These are phyloP conservation scores for Papilio helenus DNA, from an alignment of 1,140 invertebrate species.

Conservation along the genomic window DNA sequence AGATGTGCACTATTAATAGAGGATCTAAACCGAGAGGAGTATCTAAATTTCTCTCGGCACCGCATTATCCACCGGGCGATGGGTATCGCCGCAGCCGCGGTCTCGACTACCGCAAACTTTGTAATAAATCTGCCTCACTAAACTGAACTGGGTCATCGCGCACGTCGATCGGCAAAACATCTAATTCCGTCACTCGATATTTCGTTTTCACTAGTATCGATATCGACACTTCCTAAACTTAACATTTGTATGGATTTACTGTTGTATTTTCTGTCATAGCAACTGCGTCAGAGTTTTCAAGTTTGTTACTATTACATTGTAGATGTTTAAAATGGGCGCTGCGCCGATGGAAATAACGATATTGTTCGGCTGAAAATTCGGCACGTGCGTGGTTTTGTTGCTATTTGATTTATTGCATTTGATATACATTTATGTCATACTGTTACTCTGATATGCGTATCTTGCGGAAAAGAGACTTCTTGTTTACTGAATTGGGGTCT, in stretches of 20 bases:
- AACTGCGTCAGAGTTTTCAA: constrained; percentile 52
- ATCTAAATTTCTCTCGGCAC: constrained; percentile 42
- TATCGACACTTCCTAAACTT: constrained; percentile 47
- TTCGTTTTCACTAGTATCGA: constrained; percentile 57
- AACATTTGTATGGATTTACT: constrained; percentile 49
- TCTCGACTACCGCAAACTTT: constrained; percentile 47
- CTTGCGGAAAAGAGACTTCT: neutral
- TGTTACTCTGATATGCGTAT: neutral
- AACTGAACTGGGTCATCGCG: constrained; percentile 60
- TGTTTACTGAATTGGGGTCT: too few relatives aligned
- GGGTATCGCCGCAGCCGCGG: constrained; percentile 49
- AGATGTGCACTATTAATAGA: constrained; percentile 34
- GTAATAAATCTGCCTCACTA: constrained; percentile 51
- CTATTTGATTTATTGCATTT: constrained; percentile 24
- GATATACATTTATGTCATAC: neutral
- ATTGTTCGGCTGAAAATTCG: constrained; percentile 32
- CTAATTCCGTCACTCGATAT: constrained; percentile 67
- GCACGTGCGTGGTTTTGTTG: constrained; percentile 14
- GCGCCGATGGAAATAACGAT: constrained; percentile 36
- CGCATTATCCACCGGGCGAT: constrained; percentile 37
- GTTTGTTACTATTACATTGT: constrained; percentile 39
- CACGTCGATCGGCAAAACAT: constrained; percentile 59
- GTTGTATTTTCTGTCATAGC: constrained; percentile 64
- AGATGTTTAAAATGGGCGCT: constrained; percentile 35
- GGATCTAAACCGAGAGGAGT: constrained; percentile 34